These are phyloP conservation scores for Ptychobarbus kaznakovi DNA, from an alignment of 2,797 vertebrate genomes.

Conservation along the genomic window DNA sequence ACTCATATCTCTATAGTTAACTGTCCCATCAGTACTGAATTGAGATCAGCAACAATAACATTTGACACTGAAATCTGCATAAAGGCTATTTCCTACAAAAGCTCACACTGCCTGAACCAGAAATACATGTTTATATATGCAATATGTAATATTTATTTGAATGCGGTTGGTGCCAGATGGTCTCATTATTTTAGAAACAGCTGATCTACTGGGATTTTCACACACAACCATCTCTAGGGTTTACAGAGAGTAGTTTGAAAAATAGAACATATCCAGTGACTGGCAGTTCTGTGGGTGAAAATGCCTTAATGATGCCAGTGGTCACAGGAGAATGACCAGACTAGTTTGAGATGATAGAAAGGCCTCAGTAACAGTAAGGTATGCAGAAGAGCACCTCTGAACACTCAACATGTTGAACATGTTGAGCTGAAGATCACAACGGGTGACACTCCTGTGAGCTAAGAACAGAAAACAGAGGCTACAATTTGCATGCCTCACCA, in stretches of 20 bases:
- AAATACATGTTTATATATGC: background rate
- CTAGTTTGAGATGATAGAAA: conserved; percentile 57
- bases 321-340: conserved; percentile 64
- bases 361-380: conserved; percentile 21
- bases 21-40: background rate
- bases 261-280: background rate
- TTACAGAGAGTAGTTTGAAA: background rate
- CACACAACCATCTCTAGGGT: background rate
- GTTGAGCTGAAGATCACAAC: background rate
- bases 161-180: background rate
- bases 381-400: background rate
- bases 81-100: background rate
- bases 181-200: background rate
- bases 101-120: background rate
- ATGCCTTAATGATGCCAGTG: conserved; percentile 64
- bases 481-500: background rate
- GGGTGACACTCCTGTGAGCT: no score
- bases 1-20: background rate
- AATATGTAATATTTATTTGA: background rate
- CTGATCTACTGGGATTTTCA: background rate
- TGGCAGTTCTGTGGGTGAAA: conserved; percentile 27
- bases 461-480: background rate
- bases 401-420: background rate
- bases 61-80: background rate
- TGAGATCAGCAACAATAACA: background rate